Conservation (phyloP, 2,113 vertebrate genomes). For the Odobenus rosmarus region DNA sequence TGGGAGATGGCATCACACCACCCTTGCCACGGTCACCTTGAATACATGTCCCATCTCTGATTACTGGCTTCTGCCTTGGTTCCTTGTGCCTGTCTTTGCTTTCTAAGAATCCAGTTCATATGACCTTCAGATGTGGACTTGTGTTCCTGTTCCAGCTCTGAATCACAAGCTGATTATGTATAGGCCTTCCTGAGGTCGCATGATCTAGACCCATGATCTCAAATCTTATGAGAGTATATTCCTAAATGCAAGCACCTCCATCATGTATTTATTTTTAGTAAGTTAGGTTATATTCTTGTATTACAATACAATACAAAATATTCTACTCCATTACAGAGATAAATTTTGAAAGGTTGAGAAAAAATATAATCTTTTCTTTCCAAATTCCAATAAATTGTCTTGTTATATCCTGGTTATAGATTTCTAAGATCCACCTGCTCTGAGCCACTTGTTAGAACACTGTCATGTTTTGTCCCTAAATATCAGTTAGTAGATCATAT, state of each 20-base stretch:
- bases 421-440: background rate
- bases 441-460: background rate
- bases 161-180: background rate
- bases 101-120: background rate
- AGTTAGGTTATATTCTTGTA: background rate
- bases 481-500: background rate
- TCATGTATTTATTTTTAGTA: background rate
- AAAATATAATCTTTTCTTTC: background rate
- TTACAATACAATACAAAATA: background rate
- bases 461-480: background rate
- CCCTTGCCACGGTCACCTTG: background rate
- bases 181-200: background rate
- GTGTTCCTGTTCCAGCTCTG: background rate
- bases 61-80: background rate
- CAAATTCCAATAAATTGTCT: background rate
- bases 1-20: background rate
- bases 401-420: background rate
- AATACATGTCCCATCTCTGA: background rate
- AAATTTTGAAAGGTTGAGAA: constrained; percentile 1
- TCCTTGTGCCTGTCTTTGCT: background rate
- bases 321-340: background rate
- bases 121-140: too few relatives aligned
- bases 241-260: background rate
- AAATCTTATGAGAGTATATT: background rate
- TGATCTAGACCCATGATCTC: background rate